These are phyloP conservation scores for Poecilia wingei DNA, from an alignment of 2,797 vertebrate genomes.

Conservation along the genomic window DNA sequence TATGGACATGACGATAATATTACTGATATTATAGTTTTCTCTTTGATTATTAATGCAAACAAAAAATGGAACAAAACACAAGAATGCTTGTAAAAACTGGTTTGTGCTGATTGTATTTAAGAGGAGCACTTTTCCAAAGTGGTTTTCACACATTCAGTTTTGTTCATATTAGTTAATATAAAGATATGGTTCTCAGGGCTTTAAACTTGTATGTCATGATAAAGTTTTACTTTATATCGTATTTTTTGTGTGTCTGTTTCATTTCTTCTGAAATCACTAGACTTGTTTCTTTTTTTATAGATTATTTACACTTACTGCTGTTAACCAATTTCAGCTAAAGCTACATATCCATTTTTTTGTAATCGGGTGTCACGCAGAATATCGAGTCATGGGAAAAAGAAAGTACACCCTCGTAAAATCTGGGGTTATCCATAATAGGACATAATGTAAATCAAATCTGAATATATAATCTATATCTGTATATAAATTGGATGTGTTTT, in stretches of 20 bases:
- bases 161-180: slow-evolving; percentile 86
- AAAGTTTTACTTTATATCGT: slow-evolving; percentile 86
- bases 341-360: background rate
- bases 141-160: slow-evolving; percentile 83
- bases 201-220: slow-evolving; percentile 86
- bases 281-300: background rate
- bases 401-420: background rate
- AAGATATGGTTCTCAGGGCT: slow-evolving; percentile 87
- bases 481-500: background rate
- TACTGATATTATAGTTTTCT: slow-evolving; percentile 82
- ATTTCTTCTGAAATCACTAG: slow-evolving; percentile 12
- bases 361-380: background rate
- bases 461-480: background rate
- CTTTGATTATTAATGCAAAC: slow-evolving; percentile 78
- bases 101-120: slow-evolving; percentile 86
- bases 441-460: background rate
- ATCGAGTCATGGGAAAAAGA: background rate
- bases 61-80: slow-evolving; percentile 76
- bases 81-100: slow-evolving; percentile 83
- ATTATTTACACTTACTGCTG: background rate
- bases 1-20: slow-evolving; percentile 80
- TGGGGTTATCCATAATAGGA: background rate
- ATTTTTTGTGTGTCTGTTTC: slow-evolving; percentile 30
- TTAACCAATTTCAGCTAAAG: background rate
- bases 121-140: slow-evolving; percentile 85